Base-by-base conservation (phyloP, 2,113 vertebrate species). In the Orycteropus afer region DNA sequence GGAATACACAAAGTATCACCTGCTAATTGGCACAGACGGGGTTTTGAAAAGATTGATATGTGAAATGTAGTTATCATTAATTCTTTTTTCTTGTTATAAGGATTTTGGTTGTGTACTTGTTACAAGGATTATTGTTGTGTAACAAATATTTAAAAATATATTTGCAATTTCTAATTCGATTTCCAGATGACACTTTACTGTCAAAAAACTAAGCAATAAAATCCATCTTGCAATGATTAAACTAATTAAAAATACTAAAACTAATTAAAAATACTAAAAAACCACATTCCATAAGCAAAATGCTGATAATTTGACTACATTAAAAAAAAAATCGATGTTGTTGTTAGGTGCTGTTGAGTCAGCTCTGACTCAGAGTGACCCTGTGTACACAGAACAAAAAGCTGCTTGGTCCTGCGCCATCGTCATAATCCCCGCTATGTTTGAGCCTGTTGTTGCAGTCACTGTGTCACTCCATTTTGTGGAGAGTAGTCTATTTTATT, bases 41-140 rank as follows among this genome's bases (percentile, higher is more conserved):
- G 61, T 93, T 96, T 94, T 93, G 55, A 91, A 95, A 96, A 97
- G 74, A 85, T 32, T 81, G 57, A 81, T 79, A 89, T 55, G 37
- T 93, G 96, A 93, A 95, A 23, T 94, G 76, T 77, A 69, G 40
- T 86, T 3, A 85, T 71, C 15, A 49, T 89, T 86, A 85, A 69
- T 65, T 40, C 4, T 45, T 84, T 74, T 91, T 92, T 74, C 80
- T 87, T 85, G 47, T 59, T 59, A 40, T 79, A 94, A 97, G 40
- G 14, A 79, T n/a, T 82, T 34, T 69, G 37, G 25, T 55, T 69
- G 34, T 90, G 4, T 78, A 79, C 80, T 87, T 85, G 47, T 59
- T 59, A 40, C 76, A 94, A 97, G 40, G 14, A 79, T n/a, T 82
- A 37, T 69, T 34, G 25, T 55, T 69, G 34, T 90, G 4, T 78